Evolutionary conservation across 2,113 vertebrate species (phyloP), one percentile per base, ranked within the genome.

Genomic region (Neomonachus schauinslandi): DNA sequence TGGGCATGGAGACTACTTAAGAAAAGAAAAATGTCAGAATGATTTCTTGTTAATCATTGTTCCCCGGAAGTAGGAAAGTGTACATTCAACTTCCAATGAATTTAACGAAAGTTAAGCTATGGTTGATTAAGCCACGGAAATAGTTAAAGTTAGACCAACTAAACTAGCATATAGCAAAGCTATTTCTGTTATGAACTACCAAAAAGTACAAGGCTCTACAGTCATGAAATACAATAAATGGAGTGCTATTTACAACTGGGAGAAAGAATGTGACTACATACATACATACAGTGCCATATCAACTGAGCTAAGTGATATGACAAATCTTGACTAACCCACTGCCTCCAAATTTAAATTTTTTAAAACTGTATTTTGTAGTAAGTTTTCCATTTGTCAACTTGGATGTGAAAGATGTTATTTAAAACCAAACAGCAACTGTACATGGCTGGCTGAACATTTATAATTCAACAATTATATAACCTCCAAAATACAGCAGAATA

Each of bases 401-500:
- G 86, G 53, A 84, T 61, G 28, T 83, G 39, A 93, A 97, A 95
- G 59, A 65, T 69, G 79, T 39, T 94, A 91, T 81, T 95, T 96
- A 91, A 97, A 95, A 82, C 33, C 87, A 67, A 83, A 89, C 1
- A 77, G 72, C 46, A 93, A 67, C 84, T 95, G 16, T 81, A 88
- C 80, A 49, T 42, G 79, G 65, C 61, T 97, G 95, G 51, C 82
- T 69, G 61, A 85, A 85, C 82, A 86, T 61, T 82, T 85, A 57
- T 46, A 95, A 85, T 81, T 72, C 63, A 69, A 85, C 8, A 81
- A 92, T 93, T 67, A 84, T 7, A 92, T 55, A 89, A 93, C 49
- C 51, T 94, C 69, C 13, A 33, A 86, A 92, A 65, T 67, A 80
- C 2, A 81, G 94, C 69, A 92, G 72, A 92, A n/a, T 51, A 61